A percentile compares a stretch with the other conserved stretches of the same genome.
phyloP scores from a whole-genome alignment of 2,113 vertebrate species.

The Barnardius zonarius region DNA sequence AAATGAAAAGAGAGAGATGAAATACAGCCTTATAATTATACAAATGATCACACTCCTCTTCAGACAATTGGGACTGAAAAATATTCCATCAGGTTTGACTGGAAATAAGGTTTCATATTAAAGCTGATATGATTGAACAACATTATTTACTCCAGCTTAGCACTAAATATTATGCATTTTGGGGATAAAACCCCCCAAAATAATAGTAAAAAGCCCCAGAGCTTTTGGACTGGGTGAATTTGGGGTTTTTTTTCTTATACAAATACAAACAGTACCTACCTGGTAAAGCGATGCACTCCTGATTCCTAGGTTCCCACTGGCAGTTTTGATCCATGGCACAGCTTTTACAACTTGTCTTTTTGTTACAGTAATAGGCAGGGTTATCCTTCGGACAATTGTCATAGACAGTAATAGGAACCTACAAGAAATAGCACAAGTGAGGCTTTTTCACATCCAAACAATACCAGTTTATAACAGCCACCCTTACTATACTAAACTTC shows the following conservation, averaged over 20 bases:
- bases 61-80: background rate
- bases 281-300: slow-evolving; percentile 92
- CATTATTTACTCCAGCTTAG: background rate
- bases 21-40: slow-evolving; percentile 27
- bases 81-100: background rate
- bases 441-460: background rate
- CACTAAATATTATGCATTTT: background rate
- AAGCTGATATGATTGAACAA: background rate
- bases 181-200: background rate
- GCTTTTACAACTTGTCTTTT: slow-evolving; percentile 98
- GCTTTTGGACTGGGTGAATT: background rate
- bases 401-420: slow-evolving; percentile 82
- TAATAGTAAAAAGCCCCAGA: fast-evolving
- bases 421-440: slow-evolving; percentile 17
- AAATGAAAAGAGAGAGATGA: slow-evolving; percentile 9
- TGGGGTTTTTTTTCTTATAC: background rate
- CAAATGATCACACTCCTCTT: background rate
- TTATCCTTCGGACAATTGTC: slow-evolving; percentile 90
- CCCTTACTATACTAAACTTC: background rate
- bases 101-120: background rate
- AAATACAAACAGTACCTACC: slow-evolving; percentile 66
- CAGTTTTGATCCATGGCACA: slow-evolving; percentile 96
- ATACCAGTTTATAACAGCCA: background rate
- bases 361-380: slow-evolving; percentile 90
- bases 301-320: slow-evolving; percentile 95